These are phyloP conservation scores for Melanargia galathea DNA, from an alignment of 2,888 invertebrate genomes.

Conservation along the genomic window DNA sequence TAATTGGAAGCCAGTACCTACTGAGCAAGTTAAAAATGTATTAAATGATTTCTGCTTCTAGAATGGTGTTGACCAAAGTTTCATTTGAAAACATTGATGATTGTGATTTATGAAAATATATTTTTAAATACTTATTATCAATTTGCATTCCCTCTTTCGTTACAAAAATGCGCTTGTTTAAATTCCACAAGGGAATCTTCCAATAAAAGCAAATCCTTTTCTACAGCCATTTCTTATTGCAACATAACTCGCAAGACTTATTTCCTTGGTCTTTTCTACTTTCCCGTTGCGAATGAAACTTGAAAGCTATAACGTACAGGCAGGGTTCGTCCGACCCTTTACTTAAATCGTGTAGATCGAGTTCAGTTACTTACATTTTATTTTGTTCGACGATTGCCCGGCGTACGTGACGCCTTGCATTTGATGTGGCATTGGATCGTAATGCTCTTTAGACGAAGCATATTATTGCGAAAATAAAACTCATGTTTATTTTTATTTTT, in stretches of 20 bases:
- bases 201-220: conserved; percentile 28
- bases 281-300: conserved; percentile 39
- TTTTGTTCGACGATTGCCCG: conserved; percentile 49
- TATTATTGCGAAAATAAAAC: conserved; percentile 32
- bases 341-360: conserved; percentile 54
- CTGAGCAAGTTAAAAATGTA: too few species aligned
- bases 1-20: too few species aligned
- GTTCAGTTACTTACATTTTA: conserved; percentile 57
- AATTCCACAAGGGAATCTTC: conserved; percentile 20
- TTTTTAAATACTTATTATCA: too few species aligned
- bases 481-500: conserved; percentile 33
- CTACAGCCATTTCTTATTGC: conserved; percentile 25
- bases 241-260: conserved; percentile 36
- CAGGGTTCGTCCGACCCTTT: conserved; percentile 52
- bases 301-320: conserved; percentile 51
- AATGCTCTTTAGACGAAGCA: conserved; percentile 41
- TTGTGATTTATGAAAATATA: neutral
- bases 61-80: too few species aligned
- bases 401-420: conserved; percentile 54
- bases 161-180: neutral
- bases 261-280: conserved; percentile 35
- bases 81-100: too few species aligned
- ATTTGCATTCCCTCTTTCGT: neutral
- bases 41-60: too few species aligned
- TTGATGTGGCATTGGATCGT: conserved; percentile 48